Evolutionary conservation across 1,140 invertebrate genomes (phyloP), one percentile per base, ranked within the genome.

Genomic region (Potamilus streckersoni): DNA sequence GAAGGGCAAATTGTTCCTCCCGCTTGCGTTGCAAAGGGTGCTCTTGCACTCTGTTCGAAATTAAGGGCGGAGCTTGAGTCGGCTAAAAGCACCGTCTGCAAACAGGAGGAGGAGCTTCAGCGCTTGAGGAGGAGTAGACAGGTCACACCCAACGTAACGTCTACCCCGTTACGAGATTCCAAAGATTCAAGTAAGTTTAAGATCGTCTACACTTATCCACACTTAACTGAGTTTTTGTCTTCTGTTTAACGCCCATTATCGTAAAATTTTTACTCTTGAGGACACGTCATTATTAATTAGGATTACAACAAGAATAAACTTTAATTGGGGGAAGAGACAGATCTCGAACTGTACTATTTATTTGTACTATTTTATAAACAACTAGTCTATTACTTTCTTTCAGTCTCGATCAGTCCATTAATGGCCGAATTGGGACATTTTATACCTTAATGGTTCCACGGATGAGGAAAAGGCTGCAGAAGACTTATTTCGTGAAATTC

Each of bases 21-120:
- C 15, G 66, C 71, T 5, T 79, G 80, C 55, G 75, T 90, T 14
- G 88, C 89, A 4, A 78, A 75, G 23, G 87, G 86, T 4, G 86
- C 89, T 16, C 60, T 90, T 2, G 78, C 80, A 12, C 76, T 89
- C 20, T 90, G 89, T 71, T 49, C 71, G 15, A 80, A 74, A 20
- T 73, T 87, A 8, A 70, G 83, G 20, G 70, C 75, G 13, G 86
- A 87, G 49, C 71, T 87, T 31, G 82, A 84, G 15, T 83, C 81
- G 3, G 79, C 82, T 14, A 85, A 85, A 75, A 80, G 81, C 69
- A 84, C 81, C 16, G 78, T 81, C 12, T 79, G 82, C 60, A 74
- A 79, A 71, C 83, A 84, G 70, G 85, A 85, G 60, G 83, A 85
- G 31, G 84, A 85, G 56, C 69, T 85, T 14, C 80, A 82, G 73